Base-by-base conservation (phyloP, 2,113 vertebrate genomes). In the Electrona antarctica region DNA sequence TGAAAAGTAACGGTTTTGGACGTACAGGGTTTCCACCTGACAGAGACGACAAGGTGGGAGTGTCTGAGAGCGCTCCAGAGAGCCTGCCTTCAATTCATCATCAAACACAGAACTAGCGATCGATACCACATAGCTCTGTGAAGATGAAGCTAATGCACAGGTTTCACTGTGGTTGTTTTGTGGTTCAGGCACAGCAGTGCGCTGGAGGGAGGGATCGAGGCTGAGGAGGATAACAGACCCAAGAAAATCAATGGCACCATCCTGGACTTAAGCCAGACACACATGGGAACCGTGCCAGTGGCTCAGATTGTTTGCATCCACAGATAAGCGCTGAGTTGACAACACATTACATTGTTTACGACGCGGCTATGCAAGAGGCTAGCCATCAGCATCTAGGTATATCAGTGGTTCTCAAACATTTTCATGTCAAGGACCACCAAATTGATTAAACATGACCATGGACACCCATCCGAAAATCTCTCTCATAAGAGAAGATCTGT, bases 71-170 rank as follows among this genome's bases (percentile, higher is more conserved):
- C 63, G 54, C 51, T 65, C 67, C 48, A 64, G 74, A 69, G 78
- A 69, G 78, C 75, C 73, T 51, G 73, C 78, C 69, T 89, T 87
- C 28, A 85, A 90, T 86, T 80, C 80, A 87, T 85, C 83, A 88
- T 84, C 83, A 41, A 41, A 78, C 74, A 79, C 62, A 79, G 69
- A 76, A 73, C 78, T 49, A 57, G 57, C 7, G 73, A 90, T 92
- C 90, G 45, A 93, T 93, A 91, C 63, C 58, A 54, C 52, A 69
- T 65, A 83, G 66, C 69, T 76, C 41, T 67, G 66, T 73, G 79
- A 85, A 77, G 74, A 86, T 80, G 62, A 69, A 60, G 78, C 80
- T 90, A 91, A 90, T 91, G 85, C 76, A 82, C 60, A 33, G 61
- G 70, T 78, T 57, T 78, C 76, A 74, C 74, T 77, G 64, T 73